Conservation (phyloP, 2,113 vertebrate species). For the Apeltes quadracus region DNA sequence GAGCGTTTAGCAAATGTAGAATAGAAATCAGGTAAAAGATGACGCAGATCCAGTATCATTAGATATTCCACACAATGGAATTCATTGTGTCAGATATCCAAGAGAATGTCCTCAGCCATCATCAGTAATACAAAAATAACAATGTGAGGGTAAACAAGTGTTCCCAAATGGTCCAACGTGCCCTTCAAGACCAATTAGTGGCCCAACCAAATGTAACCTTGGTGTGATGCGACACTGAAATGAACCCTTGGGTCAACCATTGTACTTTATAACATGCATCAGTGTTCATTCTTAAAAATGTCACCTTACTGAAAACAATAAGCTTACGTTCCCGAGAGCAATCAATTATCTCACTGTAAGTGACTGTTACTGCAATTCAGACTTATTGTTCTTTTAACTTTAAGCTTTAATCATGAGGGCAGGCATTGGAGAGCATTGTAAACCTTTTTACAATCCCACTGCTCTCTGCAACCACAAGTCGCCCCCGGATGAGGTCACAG, state of each 20-base stretch:
- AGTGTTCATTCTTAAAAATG: background rate
- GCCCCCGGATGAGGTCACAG: too few relatives aligned
- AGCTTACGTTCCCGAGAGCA: background rate
- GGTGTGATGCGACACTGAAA: slow-evolving; percentile 9
- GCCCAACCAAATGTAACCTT: slow-evolving; percentile 29
- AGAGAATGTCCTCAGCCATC: background rate
- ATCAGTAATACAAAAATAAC: slow-evolving; percentile 10
- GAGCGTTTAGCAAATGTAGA: too few relatives aligned
- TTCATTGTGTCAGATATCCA: background rate
- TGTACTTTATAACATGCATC: slow-evolving; percentile 7
- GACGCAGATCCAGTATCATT: background rate
- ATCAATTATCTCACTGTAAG: background rate
- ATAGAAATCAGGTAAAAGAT: background rate
- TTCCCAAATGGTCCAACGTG: slow-evolving; percentile 30
- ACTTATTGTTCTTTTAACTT: background rate
- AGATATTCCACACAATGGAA: background rate
- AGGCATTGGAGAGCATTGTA: too few relatives aligned
- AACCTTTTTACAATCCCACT: background rate
- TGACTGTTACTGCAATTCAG: background rate
- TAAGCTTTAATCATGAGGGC: background rate
- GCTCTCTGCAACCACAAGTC: background rate
- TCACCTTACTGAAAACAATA: too few relatives aligned
- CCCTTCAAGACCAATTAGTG: slow-evolving; percentile 56
- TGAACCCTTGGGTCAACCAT: slow-evolving; percentile 9
- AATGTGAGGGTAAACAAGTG: slow-evolving; percentile 43